A percentile compares a stretch with the other conserved stretches of the same genome.
These are phyloP conservation scores for Eupsilia transversa DNA, from an alignment of 2,888 invertebrate genomes.

Conservation along the genomic window DNA sequence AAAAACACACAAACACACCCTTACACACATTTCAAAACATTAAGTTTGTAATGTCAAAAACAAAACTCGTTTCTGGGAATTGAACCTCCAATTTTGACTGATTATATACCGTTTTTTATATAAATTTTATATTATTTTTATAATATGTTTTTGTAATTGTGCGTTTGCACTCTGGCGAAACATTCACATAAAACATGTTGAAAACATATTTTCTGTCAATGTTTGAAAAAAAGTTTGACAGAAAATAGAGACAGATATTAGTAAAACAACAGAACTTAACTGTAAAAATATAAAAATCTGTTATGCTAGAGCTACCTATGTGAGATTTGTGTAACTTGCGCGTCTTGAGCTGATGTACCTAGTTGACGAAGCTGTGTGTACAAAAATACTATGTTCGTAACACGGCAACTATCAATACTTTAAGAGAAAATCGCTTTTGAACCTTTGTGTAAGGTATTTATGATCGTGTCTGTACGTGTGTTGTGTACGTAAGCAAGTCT, in stretches of 20 bases:
- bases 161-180: too few relatives aligned
- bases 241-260: too few relatives aligned
- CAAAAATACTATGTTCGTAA: background rate
- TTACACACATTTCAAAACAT: background rate
- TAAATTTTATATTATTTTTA: too few relatives aligned
- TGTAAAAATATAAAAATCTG: background rate
- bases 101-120: too few relatives aligned
- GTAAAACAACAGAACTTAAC: too few relatives aligned
- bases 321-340: background rate
- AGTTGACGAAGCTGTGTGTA: background rate
- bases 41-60: background rate
- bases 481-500: slow-evolving; percentile 14
- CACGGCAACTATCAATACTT: background rate
- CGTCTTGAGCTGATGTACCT: background rate
- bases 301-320: background rate
- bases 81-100: background rate
- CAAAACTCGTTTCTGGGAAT: background rate
- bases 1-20: background rate
- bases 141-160: too few relatives aligned
- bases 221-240: too few relatives aligned
- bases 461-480: background rate
- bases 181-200: too few relatives aligned
- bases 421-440: background rate
- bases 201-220: too few relatives aligned
- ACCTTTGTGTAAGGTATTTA: background rate